Evolutionary conservation across 2,797 vertebrate genomes (phyloP), one percentile per base, ranked within the genome.

Genomic region (Hoplostethus atlanticus): DNA sequence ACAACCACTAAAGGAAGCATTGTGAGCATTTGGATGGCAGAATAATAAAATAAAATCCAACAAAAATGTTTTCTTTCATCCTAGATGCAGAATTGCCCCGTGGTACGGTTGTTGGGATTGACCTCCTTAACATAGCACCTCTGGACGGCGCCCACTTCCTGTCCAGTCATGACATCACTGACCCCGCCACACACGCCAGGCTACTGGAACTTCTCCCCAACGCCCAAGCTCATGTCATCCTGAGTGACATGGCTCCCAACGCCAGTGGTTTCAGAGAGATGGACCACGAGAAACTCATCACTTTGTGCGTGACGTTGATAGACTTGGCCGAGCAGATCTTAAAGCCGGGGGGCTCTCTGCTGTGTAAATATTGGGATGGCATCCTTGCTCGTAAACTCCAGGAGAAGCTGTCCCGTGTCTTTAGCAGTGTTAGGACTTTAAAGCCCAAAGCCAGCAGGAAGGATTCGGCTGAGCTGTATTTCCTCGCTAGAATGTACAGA

Each of bases 201-300:
- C 91, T 99, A 56, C 92, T 77, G 68, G 90, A 85, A 8, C 85
- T 96, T 57, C 97, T 99, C 55, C 97, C 97, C 6, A n/a, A 48
- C 0, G 90, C 91, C 50, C 92, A 57, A 66, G 96, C 92, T 12
- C 95, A 98, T 2, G 92, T 97, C 83, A 93, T 99, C 85, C 88
- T 99, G 77, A 99, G 97, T 0, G 97, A 99, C 88, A 96, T 98
- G 96, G 97, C 97, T 0, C 98, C 97, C 51, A 99, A 97, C 0
- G 97, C 97, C 2, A 96, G 95, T 0, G 98, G 98, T 15, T 92
- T 97, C 70, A 93, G 84, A 40, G 96, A 95, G 5, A 94, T 99
- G 68, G 98, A 99, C 90, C 97, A 99, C 0, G 96, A 97, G 80
- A 96, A 86, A 59, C 91, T 97, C 57, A 81, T 97, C 64, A 59